Percentiles rank a stretch among this genome's conserved stretches.
Evolutionary conservation across 2,113 vertebrate species (phyloP).

Genomic region (Pholis gunnellus): DNA sequence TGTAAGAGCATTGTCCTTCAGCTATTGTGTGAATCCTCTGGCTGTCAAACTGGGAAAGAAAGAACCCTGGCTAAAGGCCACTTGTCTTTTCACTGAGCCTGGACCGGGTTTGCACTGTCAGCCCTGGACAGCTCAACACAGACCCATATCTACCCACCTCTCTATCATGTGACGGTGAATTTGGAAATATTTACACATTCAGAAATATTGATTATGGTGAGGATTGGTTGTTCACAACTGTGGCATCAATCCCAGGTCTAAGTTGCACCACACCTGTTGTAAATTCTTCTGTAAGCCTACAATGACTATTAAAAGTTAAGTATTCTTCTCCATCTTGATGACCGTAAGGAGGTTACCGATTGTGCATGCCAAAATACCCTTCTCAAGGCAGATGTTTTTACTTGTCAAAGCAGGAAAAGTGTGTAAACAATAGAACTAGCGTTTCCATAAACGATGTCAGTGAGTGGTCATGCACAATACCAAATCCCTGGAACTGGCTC

Average conservation of each 20-base stretch:
- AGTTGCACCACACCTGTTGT: background rate
- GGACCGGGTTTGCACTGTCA: constrained; percentile 7
- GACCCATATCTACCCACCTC: constrained; percentile 3
- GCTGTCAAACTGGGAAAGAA: constrained; percentile 22
- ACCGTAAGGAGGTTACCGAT: background rate
- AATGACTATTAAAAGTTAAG: background rate
- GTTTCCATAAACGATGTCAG: background rate
- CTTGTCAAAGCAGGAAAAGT: background rate
- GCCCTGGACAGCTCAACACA: constrained; percentile 22
- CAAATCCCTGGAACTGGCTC: too few relatives aligned
- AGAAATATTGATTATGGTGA: background rate
- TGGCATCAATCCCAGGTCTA: background rate
- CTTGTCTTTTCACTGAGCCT: constrained; percentile 28
- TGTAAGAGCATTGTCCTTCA: constrained; percentile 22
- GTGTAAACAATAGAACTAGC: background rate
- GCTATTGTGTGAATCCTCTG: constrained; percentile 21
- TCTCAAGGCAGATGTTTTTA: background rate
- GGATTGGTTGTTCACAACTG: background rate
- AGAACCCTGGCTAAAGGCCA: constrained; percentile 34
- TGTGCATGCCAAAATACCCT: background rate
- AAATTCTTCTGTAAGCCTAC: background rate
- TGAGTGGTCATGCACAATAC: too few relatives aligned
- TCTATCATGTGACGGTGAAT: constrained; percentile 5
- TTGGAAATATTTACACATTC: background rate
- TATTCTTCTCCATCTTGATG: background rate